A percentile compares a stretch with the other conserved stretches of the same genome.
Evolutionary conservation across 1,140 invertebrate species (phyloP).

Genomic region (Eumeta japonica): DNA sequence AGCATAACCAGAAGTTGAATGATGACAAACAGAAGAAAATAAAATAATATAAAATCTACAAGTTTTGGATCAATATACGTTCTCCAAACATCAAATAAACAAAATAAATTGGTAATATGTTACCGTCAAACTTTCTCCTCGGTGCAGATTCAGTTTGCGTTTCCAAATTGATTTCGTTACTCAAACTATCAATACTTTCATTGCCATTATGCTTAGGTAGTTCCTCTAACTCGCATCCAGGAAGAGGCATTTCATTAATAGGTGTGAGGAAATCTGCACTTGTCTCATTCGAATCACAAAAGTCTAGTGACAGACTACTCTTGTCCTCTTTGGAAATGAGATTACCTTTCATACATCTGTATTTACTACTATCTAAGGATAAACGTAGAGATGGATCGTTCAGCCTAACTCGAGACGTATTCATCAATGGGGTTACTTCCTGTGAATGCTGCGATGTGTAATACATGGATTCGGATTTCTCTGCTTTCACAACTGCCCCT

Average conservation of each 20-base stretch:
- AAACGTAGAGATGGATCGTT: slow-evolving; percentile 43
- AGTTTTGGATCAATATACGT: too few species aligned
- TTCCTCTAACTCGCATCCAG: slow-evolving; percentile 46
- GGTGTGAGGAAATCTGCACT: slow-evolving; percentile 55
- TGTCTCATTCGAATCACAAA: slow-evolving; percentile 54
- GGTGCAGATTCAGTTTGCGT: slow-evolving; percentile 47
- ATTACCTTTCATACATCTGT: slow-evolving; percentile 30
- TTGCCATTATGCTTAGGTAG: slow-evolving; percentile 43
- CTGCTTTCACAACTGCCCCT: slow-evolving; percentile 25
- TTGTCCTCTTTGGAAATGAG: slow-evolving; percentile 34
- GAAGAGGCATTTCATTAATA: slow-evolving; percentile 54
- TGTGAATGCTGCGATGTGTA: slow-evolving; percentile 50
- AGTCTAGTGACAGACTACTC: slow-evolving; percentile 48
- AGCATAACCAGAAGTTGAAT: too few species aligned
- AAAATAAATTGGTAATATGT: background rate
- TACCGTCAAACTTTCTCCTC: too few species aligned
- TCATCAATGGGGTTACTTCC: slow-evolving; percentile 41
- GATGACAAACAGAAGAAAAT: too few species aligned
- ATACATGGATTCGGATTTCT: slow-evolving; percentile 53
- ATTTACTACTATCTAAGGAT: slow-evolving; percentile 47
- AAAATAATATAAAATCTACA: too few species aligned
- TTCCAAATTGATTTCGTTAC: slow-evolving; percentile 45
- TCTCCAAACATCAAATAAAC: too few species aligned
- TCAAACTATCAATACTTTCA: slow-evolving; percentile 41
- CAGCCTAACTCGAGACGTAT: slow-evolving; percentile 27